Base-by-base conservation (phyloP, 1,140 invertebrate species). In the Drosophila pectinifera region DNA sequence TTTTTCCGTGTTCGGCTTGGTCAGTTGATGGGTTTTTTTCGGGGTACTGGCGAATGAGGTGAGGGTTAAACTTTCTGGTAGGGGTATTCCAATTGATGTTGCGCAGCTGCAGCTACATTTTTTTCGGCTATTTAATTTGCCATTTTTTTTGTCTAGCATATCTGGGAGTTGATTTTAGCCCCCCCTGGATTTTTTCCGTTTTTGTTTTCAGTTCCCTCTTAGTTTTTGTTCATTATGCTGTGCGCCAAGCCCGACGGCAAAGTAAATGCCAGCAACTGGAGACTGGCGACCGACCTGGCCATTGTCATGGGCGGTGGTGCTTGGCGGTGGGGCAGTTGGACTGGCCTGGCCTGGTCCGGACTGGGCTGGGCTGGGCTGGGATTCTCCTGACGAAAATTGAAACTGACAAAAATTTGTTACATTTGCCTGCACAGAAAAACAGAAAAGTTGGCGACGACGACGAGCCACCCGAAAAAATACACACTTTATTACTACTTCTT, bases 361-460 rank as follows among this genome's bases (percentile, higher is more conserved):
- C n/a, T n/a, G n/a, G n/a, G n/a, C 41, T 13, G 51, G 48, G 24
- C 58, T 42, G 64, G 61, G 56, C 31, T 26, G 80, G 61, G 65
- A 42, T 41, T 73, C 61, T 63, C 13, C 58, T 80, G 81, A 80
- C 80, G 84, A 85, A 89, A 89, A 89, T 89, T 89, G 84, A 89
- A 90, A 89, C 84, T 89, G 84, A 89, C 84, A 89, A 89, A 89
- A 89, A 90, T 89, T 89, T 84, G 83, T 89, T 88, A 86, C 82
- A 88, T 86, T 89, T 82, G 78, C 83, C 78, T 75, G 83, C 83
- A 81, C 78, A 85, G 70, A 53, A 53, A 53, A 53, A 53, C 49
- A 53, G 49, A 85, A 85, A 72, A 80, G 67, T 85, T 80, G 65
- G 57, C 68, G 63, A 58, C 51, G 43, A 31, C 65, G 39, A 18